Base-by-base conservation (phyloP, 2,797 vertebrate genomes). In the Myotis daubentonii region DNA sequence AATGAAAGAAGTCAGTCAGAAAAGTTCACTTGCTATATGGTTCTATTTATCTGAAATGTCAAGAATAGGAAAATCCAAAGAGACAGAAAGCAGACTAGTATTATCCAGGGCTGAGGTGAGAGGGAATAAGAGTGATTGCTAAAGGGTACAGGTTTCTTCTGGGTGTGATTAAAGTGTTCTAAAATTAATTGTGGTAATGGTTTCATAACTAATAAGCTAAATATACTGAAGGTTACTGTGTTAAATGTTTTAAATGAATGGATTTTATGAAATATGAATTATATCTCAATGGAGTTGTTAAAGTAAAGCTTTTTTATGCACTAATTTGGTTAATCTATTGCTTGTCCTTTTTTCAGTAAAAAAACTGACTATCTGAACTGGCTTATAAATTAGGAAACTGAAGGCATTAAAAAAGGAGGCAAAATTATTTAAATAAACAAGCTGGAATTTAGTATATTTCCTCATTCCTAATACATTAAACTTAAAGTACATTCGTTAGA, bases 401-500 rank as follows among this genome's bases (percentile, higher is more conserved):
- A 80, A 44, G 79, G 60, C n/a, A 60, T 87, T 44, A 84, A 93
- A 94, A 0, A 51, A 0, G 0, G 49, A 86, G 57, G 70, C 88
- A 53, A 72, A 96, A 12, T 19, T 15, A 57, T 75, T 93, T 88
- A 87, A 70, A 68, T 49, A 84, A 91, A 89, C 25, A 91, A 66
- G 36, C 33, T 93, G 62, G 51, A 82, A 94, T 47, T 79, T 76
- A 78, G 38, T 53, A 92, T 94, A 53, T 93, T 49, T 86, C 57
- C 65, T 96, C 84, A 55, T 75, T 87, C 93, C 83, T 91, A 86
- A 86, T 28, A 96, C 53, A 81, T 8, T 74, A 36, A 86, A 15
- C 74, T 96, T 94, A 89, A 94, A 92, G 83, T 91, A 81, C 1
- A 87, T 72, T 97, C 96, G 89, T 93, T 94, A 89, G 91, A 65